Base-by-base conservation (phyloP, 2,888 invertebrate genomes). In the Yponomeuta malinellus region DNA sequence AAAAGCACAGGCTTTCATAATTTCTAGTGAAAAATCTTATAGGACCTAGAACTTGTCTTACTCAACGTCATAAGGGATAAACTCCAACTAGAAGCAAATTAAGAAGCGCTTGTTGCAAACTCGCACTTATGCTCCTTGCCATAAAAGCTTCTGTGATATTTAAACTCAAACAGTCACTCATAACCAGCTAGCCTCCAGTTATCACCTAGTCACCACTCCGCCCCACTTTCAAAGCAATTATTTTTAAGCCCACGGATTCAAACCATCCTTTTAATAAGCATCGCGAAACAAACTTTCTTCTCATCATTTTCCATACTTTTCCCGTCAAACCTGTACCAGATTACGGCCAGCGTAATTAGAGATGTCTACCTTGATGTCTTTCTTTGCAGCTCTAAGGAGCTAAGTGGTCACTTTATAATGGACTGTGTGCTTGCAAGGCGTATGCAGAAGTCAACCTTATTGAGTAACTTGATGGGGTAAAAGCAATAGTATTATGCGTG, bases 251-350 rank as follows among this genome's bases (percentile, higher is more conserved):
- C 65, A 31, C 65, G 33, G 31, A 65, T 12, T 65, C 33, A 31
- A 31, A 12, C 65, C 43, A 33, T 67, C 2, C 15, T 12, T 15
- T 12, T 59, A 59, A 59, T 59, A 59, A 59, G 15, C 52, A 59
- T 15, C 15, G 6, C 15, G 12, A 15, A 59, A 59, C 52, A 12
- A 48, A 48, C 68, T 68, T 72, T 68, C 71, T 29, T 74, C 73
- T 15, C 10, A 59, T 71, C 69, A 69, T 72, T 72, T 71, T 65
- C 71, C 63, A 68, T 5, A 48, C 72, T 67, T 70, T 74, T 73
- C 74, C 67, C 63, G 69, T 48, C 69, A 69, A 71, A 72, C 73
- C 70, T 66, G 73, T 71, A 10, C 31, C 2, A 12, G 59, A 68
- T 59, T 15, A 12, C 52, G 52, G 15, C 68, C 68, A 23, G 37